Conservation (phyloP, 2,888 invertebrate genomes). For the Allophyes oxyacanthae region DNA sequence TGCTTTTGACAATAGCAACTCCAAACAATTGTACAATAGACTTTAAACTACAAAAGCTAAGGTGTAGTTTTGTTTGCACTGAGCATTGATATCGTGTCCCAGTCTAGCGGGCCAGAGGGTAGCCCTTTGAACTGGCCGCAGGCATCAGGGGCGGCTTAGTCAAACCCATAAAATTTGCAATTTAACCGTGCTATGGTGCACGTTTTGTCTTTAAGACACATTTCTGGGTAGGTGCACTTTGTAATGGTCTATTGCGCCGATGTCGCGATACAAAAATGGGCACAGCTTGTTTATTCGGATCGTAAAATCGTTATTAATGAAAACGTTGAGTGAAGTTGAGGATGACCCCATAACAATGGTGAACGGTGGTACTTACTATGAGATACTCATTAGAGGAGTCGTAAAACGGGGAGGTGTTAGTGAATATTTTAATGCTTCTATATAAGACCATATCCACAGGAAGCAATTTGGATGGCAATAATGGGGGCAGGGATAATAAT, state of each 20-base stretch:
- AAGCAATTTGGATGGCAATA: conserved; percentile 3
- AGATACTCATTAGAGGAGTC: conserved; percentile 26
- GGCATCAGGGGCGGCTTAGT: conserved; percentile 69
- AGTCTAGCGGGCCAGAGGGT: conserved; percentile 66
- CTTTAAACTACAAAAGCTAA: conserved; percentile 32
- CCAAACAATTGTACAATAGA: conserved; percentile 20
- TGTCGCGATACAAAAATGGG: conserved; percentile 56
- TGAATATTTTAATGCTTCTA: conserved; percentile 21
- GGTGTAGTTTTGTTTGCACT: conserved; percentile 45
- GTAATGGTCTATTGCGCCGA: conserved; percentile 57
- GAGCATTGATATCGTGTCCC: conserved; percentile 57
- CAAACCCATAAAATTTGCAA: conserved; percentile 73
- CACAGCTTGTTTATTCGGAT: conserved; percentile 38
- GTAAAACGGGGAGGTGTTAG: conserved; percentile 37
- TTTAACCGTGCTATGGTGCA: conserved; percentile 71
- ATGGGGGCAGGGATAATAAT: conserved; percentile 3
- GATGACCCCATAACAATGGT: conserved; percentile 31
- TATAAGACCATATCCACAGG: neutral
- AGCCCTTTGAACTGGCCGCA: conserved; percentile 82
- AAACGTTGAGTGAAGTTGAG: conserved; percentile 44
- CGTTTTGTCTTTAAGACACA: conserved; percentile 70
- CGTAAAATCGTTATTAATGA: conserved; percentile 50
- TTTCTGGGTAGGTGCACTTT: conserved; percentile 67
- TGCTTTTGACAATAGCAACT: conserved; percentile 61
- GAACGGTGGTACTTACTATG: conserved; percentile 8